Percentiles rank a stretch among this genome's conserved stretches.
phyloP scores from a whole-genome alignment of 2,797 vertebrate species.

The Ibycter americanus region DNA sequence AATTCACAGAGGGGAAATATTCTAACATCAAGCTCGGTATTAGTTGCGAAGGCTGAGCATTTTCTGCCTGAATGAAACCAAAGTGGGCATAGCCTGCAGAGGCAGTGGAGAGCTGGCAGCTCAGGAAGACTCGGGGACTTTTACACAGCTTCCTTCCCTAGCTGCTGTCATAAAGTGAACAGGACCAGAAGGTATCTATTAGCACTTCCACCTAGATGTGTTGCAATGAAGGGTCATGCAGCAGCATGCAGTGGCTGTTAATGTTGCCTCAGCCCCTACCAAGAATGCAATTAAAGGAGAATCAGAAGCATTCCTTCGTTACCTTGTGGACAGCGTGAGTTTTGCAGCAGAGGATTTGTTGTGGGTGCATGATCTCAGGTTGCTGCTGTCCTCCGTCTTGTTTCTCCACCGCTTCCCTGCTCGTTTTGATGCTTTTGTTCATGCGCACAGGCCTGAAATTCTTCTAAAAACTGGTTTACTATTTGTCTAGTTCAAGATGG shows the following conservation, averaged over 20 bases:
- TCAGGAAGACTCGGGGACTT: neutral
- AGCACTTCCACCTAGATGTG: slow-evolving; percentile 20
- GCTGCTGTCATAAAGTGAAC: neutral
- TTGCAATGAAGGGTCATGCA: slow-evolving; percentile 24
- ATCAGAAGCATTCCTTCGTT: neutral
- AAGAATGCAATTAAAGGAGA: slow-evolving; percentile 29
- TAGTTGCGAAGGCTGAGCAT: neutral
- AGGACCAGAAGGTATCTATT: slow-evolving; percentile 32
- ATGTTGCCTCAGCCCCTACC: neutral
- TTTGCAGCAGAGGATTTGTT: neutral
- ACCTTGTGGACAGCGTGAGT: neutral
- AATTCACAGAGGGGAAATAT: neutral
- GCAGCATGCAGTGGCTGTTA: slow-evolving; percentile 10
- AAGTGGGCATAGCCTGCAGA: slow-evolving; percentile 22
- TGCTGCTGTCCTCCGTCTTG: neutral
- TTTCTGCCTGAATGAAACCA: neutral
- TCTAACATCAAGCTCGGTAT: neutral
- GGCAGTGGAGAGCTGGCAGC: slow-evolving; percentile 33
- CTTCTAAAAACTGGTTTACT: neutral
- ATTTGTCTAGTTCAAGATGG: neutral
- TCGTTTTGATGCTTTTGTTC: rapidly evolving
- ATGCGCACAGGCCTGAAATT: rapidly evolving
- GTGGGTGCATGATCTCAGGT: neutral
- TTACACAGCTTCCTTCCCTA: neutral
- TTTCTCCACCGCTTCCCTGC: neutral